These are phyloP conservation scores for Sepioteuthis lessoniana DNA, from an alignment of 2,888 invertebrate species.

Conservation along the genomic window DNA sequence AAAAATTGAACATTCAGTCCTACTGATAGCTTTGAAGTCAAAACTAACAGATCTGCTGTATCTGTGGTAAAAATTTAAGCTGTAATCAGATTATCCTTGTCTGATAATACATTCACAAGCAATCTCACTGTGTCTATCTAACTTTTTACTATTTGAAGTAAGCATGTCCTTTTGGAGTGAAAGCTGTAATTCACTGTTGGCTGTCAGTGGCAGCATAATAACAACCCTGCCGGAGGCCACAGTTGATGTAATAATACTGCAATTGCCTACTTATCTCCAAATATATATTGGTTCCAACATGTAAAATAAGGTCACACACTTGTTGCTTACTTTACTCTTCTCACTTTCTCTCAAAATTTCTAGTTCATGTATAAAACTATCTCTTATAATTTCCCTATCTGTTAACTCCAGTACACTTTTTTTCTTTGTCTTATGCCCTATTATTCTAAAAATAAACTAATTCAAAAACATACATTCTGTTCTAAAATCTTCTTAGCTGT, in stretches of 20 bases:
- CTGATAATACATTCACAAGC: not conserved
- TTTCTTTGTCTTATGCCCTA: too few relatives aligned
- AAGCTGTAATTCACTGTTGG: conserved; percentile 33
- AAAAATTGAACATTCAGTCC: too few relatives aligned
- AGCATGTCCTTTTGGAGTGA: not conserved
- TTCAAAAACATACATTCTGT: not conserved
- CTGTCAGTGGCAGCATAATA: not conserved
- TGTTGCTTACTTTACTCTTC: not conserved
- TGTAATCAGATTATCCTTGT: not conserved
- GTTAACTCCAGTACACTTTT: not conserved
- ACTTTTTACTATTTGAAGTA: conserved; percentile 25
- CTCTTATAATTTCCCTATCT: too few relatives aligned
- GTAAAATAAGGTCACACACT: conserved; percentile 12
- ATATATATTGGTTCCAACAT: not conserved
- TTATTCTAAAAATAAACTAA: too few relatives aligned
- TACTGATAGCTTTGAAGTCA: not conserved
- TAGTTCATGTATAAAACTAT: not conserved
- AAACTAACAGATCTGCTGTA: not conserved
- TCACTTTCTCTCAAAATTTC: too few relatives aligned
- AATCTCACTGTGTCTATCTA: not conserved
- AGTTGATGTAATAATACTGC: conserved; percentile 24
- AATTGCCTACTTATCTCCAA: not conserved
- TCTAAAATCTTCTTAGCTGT: too few relatives aligned
- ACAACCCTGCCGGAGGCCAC: conserved; percentile 12
- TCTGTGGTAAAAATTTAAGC: not conserved